Evolutionary conservation across 2,888 invertebrate genomes (phyloP).

Genomic region (Scrobipalpa atriplicella): DNA sequence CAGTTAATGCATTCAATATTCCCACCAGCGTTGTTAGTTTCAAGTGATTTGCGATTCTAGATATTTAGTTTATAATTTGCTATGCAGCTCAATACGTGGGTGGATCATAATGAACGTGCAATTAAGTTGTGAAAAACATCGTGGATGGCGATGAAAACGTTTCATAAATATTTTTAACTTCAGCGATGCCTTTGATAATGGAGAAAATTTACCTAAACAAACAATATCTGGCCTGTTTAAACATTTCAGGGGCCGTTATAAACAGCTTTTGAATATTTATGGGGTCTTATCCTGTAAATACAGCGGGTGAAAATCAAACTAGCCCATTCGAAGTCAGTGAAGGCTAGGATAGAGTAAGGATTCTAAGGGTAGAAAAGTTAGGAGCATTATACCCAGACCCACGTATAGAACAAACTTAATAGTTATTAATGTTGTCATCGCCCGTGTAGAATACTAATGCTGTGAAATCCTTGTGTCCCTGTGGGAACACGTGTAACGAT

Average conservation of each 20-base stretch:
- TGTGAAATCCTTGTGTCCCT: background rate
- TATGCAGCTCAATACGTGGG: background rate
- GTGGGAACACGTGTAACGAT: constrained; percentile 10
- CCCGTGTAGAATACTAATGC: constrained; percentile 15
- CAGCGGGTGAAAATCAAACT: constrained; percentile 17
- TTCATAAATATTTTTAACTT: background rate
- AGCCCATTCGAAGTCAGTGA: background rate
- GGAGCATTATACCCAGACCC: background rate
- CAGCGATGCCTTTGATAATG: constrained; percentile 2
- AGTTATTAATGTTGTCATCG: constrained; percentile 13
- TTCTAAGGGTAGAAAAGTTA: constrained; percentile 2
- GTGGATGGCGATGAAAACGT: background rate
- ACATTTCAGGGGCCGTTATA: constrained; percentile 22
- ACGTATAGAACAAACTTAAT: no score
- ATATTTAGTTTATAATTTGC: no score
- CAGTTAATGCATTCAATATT: no score
- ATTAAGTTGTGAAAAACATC: background rate
- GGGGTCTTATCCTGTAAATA: constrained; percentile 22
- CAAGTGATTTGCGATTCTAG: no score
- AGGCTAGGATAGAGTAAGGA: background rate
- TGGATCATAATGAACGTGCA: background rate
- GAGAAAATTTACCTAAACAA: constrained; percentile 18
- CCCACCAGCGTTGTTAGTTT: no score
- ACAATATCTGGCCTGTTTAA: constrained; percentile 20
- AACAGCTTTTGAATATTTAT: constrained; percentile 26